phyloP scores from a whole-genome alignment of 2,797 vertebrate genomes.

The Discoglossus pictus region DNA sequence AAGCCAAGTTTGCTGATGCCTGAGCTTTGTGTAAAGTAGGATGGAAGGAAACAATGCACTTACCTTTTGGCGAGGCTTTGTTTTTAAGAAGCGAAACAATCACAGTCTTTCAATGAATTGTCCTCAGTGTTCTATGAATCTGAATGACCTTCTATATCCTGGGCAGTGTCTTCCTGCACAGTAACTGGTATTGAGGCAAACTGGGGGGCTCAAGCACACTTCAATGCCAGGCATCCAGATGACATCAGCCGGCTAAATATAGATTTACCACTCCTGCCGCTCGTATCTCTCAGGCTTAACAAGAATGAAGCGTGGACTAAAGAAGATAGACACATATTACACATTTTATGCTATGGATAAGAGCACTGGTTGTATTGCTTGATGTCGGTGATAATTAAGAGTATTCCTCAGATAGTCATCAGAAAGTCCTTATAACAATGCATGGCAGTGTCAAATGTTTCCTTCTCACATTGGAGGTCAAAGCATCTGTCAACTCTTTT shows the following conservation, averaged over 20 bases:
- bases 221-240: slow-evolving; percentile 85
- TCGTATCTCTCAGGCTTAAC: slow-evolving; percentile 76
- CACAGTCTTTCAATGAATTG: slow-evolving; percentile 59
- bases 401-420: slow-evolving; percentile 2
- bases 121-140: slow-evolving; percentile 60
- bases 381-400: neutral
- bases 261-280: slow-evolving; percentile 87
- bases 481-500: slow-evolving; percentile 43
- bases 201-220: slow-evolving; percentile 73
- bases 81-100: slow-evolving; percentile 57
- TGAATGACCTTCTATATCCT: slow-evolving; percentile 66
- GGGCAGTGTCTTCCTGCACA: slow-evolving; percentile 68
- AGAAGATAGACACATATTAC: slow-evolving; percentile 2
- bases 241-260: slow-evolving; percentile 94
- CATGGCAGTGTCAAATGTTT: slow-evolving; percentile 26
- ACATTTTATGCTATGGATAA: neutral
- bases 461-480: slow-evolving; percentile 45
- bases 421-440: slow-evolving; percentile 33
- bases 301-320: slow-evolving; percentile 12
- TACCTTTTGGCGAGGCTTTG: slow-evolving; percentile 61
- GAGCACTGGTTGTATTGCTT: neutral
- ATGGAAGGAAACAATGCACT: slow-evolving; percentile 63
- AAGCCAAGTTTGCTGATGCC: too few species aligned
- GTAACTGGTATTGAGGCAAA: slow-evolving; percentile 71
- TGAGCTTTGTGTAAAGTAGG: neutral